Percentiles rank a stretch among this genome's conserved stretches.
Evolutionary conservation across 2,797 vertebrate genomes (phyloP).

Genomic region (Leucoraja ocellata): DNA sequence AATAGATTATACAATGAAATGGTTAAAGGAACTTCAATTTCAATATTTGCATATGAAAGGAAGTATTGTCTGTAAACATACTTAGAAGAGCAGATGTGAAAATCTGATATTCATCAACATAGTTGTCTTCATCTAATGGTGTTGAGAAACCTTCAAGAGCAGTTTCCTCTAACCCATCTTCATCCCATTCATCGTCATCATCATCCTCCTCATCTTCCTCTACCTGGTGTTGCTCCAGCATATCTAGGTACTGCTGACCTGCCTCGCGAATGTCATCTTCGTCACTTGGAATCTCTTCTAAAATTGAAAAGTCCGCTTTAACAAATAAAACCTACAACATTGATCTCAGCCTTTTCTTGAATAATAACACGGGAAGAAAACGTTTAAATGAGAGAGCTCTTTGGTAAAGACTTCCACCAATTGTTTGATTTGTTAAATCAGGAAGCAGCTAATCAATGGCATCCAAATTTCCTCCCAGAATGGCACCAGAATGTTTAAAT

Average conservation of each 20-base stretch:
- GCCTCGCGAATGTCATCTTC: slow-evolving; percentile 77
- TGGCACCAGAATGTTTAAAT: neutral
- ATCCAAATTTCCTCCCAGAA: neutral
- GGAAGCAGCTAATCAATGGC: neutral
- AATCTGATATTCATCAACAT: slow-evolving; percentile 89
- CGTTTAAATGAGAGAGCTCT: neutral
- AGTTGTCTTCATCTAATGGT: slow-evolving; percentile 80
- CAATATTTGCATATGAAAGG: neutral
- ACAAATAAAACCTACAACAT: neutral
- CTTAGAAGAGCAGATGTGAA: slow-evolving; percentile 81
- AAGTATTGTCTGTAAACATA: slow-evolving; percentile 46
- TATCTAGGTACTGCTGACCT: slow-evolving; percentile 48
- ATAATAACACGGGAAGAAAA: neutral
- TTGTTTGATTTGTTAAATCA: neutral
- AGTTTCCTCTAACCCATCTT: slow-evolving; percentile 82
- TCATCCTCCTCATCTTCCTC: slow-evolving; percentile 72
- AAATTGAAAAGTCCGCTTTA: neutral
- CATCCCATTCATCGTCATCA: slow-evolving; percentile 85
- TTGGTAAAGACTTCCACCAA: neutral
- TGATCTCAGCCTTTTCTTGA: neutral
- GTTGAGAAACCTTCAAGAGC: slow-evolving; percentile 90
- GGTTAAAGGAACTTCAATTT: neutral
- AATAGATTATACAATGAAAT: neutral
- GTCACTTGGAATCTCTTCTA: slow-evolving; percentile 91
- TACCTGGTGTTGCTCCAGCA: slow-evolving; percentile 62